Conservation (phyloP, 2,888 invertebrate species). For the Litoditis marina region DNA sequence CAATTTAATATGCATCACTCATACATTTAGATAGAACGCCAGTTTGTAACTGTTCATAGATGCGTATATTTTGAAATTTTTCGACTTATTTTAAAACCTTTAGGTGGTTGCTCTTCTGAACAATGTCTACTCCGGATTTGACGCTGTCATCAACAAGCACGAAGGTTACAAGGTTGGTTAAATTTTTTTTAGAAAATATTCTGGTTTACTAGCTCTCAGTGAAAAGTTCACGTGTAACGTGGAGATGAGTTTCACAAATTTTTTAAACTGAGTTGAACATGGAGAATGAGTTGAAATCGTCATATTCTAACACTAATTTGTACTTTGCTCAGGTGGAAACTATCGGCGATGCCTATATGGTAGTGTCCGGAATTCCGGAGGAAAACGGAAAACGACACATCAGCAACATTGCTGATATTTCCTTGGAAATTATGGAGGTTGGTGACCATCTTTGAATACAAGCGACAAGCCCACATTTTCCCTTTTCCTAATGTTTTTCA, state of each 20-base stretch:
- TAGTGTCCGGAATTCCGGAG: slow-evolving; percentile 44
- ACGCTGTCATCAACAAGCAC: slow-evolving; percentile 47
- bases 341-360: slow-evolving; percentile 50
- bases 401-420: slow-evolving; percentile 29
- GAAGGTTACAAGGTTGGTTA: slow-evolving; percentile 34
- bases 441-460: no score
- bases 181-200: not conserved
- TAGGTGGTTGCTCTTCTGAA: slow-evolving; percentile 45
- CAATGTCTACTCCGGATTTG: slow-evolving; percentile 56
- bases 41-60: not conserved
- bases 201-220: no score
- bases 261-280: not conserved
- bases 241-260: not conserved
- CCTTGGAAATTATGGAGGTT: slow-evolving; percentile 32
- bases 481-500: no score
- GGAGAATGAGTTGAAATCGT: not conserved
- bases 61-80: not conserved
- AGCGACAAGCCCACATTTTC: no score
- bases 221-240: no score
- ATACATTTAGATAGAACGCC: no score
- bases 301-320: not conserved
- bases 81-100: no score
- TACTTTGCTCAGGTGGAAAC: slow-evolving; percentile 39
- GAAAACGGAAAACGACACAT: slow-evolving; percentile 44
- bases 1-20: no score